Percentiles rank a stretch among this genome's conserved stretches.
These are phyloP conservation scores for Aratinga solstitialis DNA, from an alignment of 2,797 vertebrate species.

Conservation along the genomic window DNA sequence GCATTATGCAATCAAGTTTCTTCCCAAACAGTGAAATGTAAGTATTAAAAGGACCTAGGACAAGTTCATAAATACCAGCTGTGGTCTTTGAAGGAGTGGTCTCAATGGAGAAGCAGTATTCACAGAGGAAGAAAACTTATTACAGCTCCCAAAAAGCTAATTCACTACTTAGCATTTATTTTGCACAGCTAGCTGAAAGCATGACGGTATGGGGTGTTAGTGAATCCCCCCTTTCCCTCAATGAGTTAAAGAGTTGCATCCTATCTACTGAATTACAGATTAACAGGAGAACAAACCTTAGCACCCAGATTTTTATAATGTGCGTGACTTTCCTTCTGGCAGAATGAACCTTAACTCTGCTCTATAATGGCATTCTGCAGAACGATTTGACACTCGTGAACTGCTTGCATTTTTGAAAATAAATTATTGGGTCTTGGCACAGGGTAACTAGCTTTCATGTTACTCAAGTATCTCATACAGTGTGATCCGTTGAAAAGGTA, in stretches of 20 bases:
- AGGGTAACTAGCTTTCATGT: background rate
- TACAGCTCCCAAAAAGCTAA: background rate
- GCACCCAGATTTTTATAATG: background rate
- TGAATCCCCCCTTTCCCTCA: background rate
- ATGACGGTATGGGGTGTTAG: background rate
- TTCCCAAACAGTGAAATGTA: background rate
- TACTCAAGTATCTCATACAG: background rate
- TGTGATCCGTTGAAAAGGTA: background rate
- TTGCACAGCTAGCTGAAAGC: background rate
- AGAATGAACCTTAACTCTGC: background rate
- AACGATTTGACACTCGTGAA: fast-evolving
- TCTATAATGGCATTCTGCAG: background rate
- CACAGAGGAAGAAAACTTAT: background rate
- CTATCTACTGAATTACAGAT: background rate
- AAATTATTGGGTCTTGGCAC: background rate
- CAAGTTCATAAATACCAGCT: background rate
- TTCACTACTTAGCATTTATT: background rate
- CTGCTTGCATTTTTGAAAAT: background rate
- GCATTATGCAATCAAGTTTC: background rate
- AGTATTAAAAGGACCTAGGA: background rate
- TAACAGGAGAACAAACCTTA: background rate
- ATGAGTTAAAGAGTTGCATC: background rate
- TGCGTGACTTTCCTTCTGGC: background rate
- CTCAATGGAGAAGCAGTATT: background rate
- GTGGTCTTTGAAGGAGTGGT: background rate